phyloP scores from a whole-genome alignment of 53 echinoderm and acorn worm species.

The Zoroaster sp. region DNA sequence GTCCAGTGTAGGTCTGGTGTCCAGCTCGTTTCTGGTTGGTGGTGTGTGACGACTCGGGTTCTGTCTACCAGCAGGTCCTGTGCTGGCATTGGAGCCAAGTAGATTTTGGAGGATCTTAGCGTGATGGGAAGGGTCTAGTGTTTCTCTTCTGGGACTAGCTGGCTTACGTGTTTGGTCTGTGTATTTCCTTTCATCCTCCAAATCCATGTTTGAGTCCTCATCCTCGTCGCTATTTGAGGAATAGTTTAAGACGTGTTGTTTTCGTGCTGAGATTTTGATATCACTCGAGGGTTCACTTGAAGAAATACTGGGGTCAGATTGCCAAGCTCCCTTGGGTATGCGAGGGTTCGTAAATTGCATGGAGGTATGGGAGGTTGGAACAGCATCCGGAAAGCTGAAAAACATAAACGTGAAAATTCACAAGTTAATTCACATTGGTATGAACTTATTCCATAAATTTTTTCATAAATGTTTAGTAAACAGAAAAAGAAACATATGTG shows the following conservation, averaged over 20 bases:
- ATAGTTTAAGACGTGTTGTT: background rate
- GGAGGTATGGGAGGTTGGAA: constrained; percentile 39
- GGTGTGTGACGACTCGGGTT: background rate
- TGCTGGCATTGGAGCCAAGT: background rate
- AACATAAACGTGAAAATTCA: too few species aligned
- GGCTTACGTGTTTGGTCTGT: background rate
- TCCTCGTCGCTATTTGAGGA: background rate
- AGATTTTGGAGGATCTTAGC: constrained; percentile 26
- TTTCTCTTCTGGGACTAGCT: background rate
- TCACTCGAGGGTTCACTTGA: background rate
- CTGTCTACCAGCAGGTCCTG: background rate
- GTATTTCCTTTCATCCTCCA: background rate
- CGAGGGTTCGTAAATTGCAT: constrained; percentile 45
- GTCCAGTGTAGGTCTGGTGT: background rate
- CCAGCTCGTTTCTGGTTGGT: background rate
- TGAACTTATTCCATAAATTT: too few species aligned
- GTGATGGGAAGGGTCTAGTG: background rate
- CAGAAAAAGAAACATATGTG: too few species aligned
- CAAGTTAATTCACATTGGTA: too few species aligned
- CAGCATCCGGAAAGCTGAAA: constrained; percentile 31
- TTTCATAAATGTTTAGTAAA: too few species aligned
- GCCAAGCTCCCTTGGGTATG: background rate
- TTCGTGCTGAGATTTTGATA: background rate
- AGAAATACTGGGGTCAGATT: background rate
- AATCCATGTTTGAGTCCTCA: background rate